Percentiles rank a stretch among this genome's conserved stretches.
These are phyloP conservation scores for Cheilosia vulpina DNA, from an alignment of 2,888 invertebrate species.

Conservation along the genomic window DNA sequence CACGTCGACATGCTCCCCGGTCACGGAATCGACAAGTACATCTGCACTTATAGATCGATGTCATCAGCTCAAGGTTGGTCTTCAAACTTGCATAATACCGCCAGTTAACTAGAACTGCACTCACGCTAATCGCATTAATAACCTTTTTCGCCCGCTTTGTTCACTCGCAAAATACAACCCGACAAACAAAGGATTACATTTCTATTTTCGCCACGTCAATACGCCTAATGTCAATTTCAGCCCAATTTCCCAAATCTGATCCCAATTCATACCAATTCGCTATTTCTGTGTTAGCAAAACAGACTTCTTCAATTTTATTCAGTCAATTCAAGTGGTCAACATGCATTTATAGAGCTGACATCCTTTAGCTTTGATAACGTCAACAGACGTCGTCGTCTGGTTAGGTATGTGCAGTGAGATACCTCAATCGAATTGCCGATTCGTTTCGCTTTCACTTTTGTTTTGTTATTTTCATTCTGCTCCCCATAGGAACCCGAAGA, in stretches of 20 bases:
- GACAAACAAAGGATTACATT: background rate
- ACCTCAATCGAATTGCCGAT: background rate
- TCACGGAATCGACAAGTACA: too few relatives aligned
- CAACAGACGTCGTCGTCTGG: constrained; percentile 57
- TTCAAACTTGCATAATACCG: background rate
- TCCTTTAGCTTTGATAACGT: constrained; percentile 64
- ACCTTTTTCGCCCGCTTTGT: background rate
- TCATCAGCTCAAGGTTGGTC: constrained; percentile 1
- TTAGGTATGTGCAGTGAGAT: constrained; percentile 7
- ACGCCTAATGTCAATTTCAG: constrained; percentile 53
- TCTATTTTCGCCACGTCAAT: constrained; percentile 29
- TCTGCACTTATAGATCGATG: background rate
- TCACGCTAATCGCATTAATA: background rate
- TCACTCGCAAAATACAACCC: background rate
- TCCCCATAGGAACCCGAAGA: background rate
- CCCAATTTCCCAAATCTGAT: constrained; percentile 48
- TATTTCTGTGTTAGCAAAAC: constrained; percentile 4
- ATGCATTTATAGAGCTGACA: constrained; percentile 47
- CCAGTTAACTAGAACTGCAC: background rate
- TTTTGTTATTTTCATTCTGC: background rate
- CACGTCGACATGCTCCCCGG: too few relatives aligned
- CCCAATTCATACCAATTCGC: constrained; percentile 21
- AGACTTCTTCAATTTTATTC: background rate
- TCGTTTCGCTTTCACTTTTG: constrained; percentile 22
- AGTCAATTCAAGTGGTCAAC: constrained; percentile 2